Percentiles rank a stretch among this genome's conserved stretches.
Evolutionary conservation across 2,888 invertebrate species (phyloP).

Genomic region (Drosophila flavopinicola): DNA sequence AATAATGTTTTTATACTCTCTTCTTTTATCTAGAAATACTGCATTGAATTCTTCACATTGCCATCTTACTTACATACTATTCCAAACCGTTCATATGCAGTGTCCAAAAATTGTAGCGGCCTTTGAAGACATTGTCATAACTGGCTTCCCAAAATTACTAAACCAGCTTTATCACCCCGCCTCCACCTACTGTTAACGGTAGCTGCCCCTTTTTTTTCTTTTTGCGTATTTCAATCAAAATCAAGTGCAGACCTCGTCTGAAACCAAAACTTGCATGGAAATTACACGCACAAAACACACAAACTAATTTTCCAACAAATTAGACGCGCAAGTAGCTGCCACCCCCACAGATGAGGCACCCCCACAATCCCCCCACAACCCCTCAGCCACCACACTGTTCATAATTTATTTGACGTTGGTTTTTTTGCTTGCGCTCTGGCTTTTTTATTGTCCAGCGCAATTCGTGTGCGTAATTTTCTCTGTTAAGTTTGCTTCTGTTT

Average conservation of each 20-base stretch:
- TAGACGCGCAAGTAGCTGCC: constrained; percentile 68
- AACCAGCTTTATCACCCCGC: background rate
- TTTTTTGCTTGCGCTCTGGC: constrained; percentile 30
- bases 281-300: constrained; percentile 75
- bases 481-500: constrained; percentile 57
- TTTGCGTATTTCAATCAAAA: constrained; percentile 69
- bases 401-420: constrained; percentile 66
- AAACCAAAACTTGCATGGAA: constrained; percentile 63
- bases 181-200: background rate
- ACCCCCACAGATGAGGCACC: background rate
- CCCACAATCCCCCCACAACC: constrained; percentile 1
- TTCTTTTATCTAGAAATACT: too few species aligned
- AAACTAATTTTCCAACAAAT: constrained; percentile 78
- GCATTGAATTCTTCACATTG: too few species aligned
- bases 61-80: too few species aligned
- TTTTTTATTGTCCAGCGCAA: constrained; percentile 72
- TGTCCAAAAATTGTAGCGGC: background rate
- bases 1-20: too few species aligned
- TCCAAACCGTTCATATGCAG: background rate
- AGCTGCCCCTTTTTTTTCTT: constrained; percentile 6
- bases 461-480: constrained; percentile 75
- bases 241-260: constrained; percentile 64
- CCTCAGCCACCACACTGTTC: constrained; percentile 49
- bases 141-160: background rate
- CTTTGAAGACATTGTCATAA: constrained; percentile 21